Evolutionary conservation across 2,113 vertebrate species (phyloP).

Genomic region (Thryonomys swinderianus): DNA sequence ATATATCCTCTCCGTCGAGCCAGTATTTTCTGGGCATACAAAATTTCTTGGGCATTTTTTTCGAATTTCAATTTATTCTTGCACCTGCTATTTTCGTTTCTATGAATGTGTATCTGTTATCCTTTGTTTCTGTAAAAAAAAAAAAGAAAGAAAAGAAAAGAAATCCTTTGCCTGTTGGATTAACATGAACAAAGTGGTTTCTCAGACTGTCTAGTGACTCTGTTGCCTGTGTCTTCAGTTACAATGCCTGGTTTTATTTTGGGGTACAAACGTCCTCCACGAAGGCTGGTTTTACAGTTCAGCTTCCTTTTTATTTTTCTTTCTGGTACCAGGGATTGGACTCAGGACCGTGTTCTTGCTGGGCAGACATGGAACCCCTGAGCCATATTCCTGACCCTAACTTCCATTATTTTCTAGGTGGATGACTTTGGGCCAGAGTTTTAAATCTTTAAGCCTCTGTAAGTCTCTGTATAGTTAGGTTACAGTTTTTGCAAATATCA

Average conservation of each 20-base stretch:
- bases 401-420: neutral
- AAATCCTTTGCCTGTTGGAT: conserved; percentile 3
- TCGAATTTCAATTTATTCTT: neutral
- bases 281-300: neutral
- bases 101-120: neutral
- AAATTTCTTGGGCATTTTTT: conserved; percentile 13
- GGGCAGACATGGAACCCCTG: no score
- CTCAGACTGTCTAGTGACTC: neutral
- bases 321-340: no score
- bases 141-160: neutral
- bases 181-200: conserved; percentile 32
- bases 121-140: neutral
- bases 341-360: no score
- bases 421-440: conserved; percentile 17
- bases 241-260: neutral
- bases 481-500: neutral
- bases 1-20: neutral
- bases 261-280: neutral
- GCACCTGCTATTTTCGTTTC: neutral
- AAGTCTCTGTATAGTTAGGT: conserved; percentile 21
- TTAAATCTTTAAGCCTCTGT: conserved; percentile 7
- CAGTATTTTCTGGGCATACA: neutral
- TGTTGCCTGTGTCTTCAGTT: neutral
- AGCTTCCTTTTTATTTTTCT: neutral
- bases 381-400: no score